Evolutionary conservation across 1,140 invertebrate genomes (phyloP), one percentile per base, ranked within the genome.

Genomic region (Pogonus chalceus): DNA sequence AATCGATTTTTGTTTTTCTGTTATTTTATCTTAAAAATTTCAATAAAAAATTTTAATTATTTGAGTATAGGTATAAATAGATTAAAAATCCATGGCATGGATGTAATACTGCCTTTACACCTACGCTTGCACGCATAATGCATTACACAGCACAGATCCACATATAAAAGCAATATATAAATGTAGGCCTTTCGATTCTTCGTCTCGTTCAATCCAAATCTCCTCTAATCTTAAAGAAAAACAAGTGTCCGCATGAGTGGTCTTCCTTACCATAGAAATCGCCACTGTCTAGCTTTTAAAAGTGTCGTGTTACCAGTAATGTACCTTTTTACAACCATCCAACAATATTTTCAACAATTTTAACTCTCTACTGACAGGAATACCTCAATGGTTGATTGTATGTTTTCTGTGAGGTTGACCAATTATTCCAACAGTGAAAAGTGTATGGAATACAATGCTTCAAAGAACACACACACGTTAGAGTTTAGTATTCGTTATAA

Each of bases 381-480:
- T 16, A 43, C 18, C 18, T 9, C 9, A 43, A 7, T 43, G 37
- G 37, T 9, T 16, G 18, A 43, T 16, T 43, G 3, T 16, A 16
- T 43, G 37, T 43, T 43, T 43, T 16, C 37, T 43, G 37, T 43
- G 37, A 43, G 37, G 37, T 43, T 43, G 37, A 43, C 37, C 37
- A 43, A 43, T 43, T 43, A 43, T n/a, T n/a, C n/a, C n/a, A n/a
- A n/a, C 37, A 43, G 37, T 43, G 37, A 43, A 43, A 43, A 43
- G 37, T 43, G 37, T 43, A 43, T n/a, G n/a, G n/a, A n/a, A n/a
- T 43, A 43, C 37, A 43, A 43, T 43, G 18, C 37, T 43, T 43
- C 7, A 43, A 43, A 43, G 37, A 16, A 43, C n/a, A 43, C 37
- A 43, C 37, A 43, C 37, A 43, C 37, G 37, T 43, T 16, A 43